Evolutionary conservation across 2,113 vertebrate species (phyloP).

Genomic region (Equus przewalskii): DNA sequence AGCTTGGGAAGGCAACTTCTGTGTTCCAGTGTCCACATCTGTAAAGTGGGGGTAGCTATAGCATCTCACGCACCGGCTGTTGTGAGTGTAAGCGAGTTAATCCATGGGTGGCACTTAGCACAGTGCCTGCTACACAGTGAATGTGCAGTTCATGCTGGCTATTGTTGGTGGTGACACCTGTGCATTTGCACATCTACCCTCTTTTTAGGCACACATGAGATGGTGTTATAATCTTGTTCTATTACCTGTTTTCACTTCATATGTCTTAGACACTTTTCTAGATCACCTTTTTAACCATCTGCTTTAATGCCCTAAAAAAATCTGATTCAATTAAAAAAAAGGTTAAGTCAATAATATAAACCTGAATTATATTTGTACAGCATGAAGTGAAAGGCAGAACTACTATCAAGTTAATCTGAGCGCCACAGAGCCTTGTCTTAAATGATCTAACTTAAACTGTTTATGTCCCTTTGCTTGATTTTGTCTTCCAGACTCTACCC

Average conservation of each 20-base stretch:
- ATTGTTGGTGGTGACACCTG: background rate
- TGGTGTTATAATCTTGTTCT: background rate
- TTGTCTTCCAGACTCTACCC: background rate
- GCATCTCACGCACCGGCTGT: background rate
- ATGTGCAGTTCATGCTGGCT: background rate
- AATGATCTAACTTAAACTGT: background rate
- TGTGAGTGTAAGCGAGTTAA: background rate
- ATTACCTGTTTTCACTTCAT: background rate
- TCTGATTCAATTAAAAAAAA: background rate
- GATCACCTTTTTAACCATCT: slow-evolving; percentile 10
- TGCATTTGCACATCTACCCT: background rate
- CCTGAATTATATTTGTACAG: background rate
- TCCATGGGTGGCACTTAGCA: background rate
- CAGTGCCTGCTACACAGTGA: background rate
- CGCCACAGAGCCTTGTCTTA: background rate
- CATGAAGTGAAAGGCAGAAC: background rate
- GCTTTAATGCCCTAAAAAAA: background rate
- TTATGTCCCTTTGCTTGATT: background rate
- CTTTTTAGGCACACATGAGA: background rate
- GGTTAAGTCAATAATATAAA: background rate
- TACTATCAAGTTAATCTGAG: slow-evolving; percentile 16
- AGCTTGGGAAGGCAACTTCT: background rate
- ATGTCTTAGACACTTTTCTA: background rate
- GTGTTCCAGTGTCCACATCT: background rate
- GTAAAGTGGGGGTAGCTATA: background rate